Base-by-base conservation (phyloP, 2,797 vertebrate species). In the Rhinogobio ventralis region DNA sequence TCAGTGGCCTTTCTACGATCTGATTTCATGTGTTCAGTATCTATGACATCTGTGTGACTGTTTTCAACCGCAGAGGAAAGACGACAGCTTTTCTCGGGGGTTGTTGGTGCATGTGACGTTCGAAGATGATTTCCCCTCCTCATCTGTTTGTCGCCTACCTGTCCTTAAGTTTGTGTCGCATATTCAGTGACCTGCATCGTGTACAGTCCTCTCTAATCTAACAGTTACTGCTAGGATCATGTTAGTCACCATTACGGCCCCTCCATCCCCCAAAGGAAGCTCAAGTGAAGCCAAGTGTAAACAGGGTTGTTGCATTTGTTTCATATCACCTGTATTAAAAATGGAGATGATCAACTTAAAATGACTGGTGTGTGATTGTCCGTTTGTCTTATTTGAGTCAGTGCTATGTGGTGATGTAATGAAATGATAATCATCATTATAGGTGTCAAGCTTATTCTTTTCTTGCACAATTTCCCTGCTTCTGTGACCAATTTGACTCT, bases 271-370 rank as follows among this genome's bases (percentile, higher is more conserved):
- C 78, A 82, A 71, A 77, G 80, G 33, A 86, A 79, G 91, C 90
- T 94, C 90, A 92, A 91, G 89, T 88, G 89, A 92, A 90, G 90
- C 91, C 91, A 93, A 89, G 93, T 94, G 93, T 94, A 93, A 94
- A 95, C 94, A 94, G 94, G 94, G 94, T 95, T 95, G 94, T 95
- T 94, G 94, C 94, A 95, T 94, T 94, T 95, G 94, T 95, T 95
- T 95, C 94, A 94, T 95, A 94, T 94, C 94, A 94, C 93, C 93
- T 94, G 94, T 95, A 95, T 95, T 95, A 95, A 95, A 95, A 94
- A 91, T 93, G 94, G 91, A 94, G 92, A 94, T 95, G 90, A 93
- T 92, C 81, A 94, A 94, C 91, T 81, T 28, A 45, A 88, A 81
- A 85, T 88, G 94, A 86, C 91, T 94, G 90, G 93, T 79, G 91